phyloP scores from a whole-genome alignment of 1,140 invertebrate genomes.

The Trichogramma pretiosum region DNA sequence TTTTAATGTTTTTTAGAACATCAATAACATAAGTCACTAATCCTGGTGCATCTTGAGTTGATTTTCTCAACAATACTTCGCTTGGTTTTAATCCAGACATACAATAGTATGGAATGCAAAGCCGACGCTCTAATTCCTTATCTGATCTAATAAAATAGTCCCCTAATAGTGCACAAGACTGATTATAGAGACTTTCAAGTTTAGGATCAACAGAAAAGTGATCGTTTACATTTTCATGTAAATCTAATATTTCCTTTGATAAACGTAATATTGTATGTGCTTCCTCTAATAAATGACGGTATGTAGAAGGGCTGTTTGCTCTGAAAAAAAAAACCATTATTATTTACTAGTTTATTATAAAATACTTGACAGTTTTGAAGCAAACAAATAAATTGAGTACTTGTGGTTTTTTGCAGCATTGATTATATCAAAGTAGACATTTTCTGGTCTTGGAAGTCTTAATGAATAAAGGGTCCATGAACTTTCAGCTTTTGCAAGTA shows the following conservation, averaged over 20 bases:
- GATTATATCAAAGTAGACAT: conserved; percentile 57
- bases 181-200: conserved; percentile 47
- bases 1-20: conserved; percentile 39
- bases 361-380: too few relatives aligned
- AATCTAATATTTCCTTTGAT: conserved; percentile 31
- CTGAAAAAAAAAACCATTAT: conserved; percentile 2
- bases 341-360: not conserved
- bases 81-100: conserved; percentile 47
- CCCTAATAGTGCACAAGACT: conserved; percentile 54
- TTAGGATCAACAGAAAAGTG: conserved; percentile 32
- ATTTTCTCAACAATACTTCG: conserved; percentile 43
- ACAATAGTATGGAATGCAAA: conserved; percentile 53
- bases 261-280: conserved; percentile 55
- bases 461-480: conserved; percentile 62
- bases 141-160: conserved; percentile 57
- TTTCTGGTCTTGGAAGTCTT: conserved; percentile 50
- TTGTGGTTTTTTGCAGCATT: conserved; percentile 57
- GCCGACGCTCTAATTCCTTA: conserved; percentile 45
- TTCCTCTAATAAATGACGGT: conserved; percentile 58
- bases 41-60: conserved; percentile 39
- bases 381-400: conserved; percentile 29
- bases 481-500: conserved; percentile 55
- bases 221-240: conserved; percentile 20
- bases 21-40: conserved; percentile 47
- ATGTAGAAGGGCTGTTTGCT: conserved; percentile 48